Evolutionary conservation across 2,888 invertebrate species (phyloP).

Genomic region (Acanthosepion esculentum): DNA sequence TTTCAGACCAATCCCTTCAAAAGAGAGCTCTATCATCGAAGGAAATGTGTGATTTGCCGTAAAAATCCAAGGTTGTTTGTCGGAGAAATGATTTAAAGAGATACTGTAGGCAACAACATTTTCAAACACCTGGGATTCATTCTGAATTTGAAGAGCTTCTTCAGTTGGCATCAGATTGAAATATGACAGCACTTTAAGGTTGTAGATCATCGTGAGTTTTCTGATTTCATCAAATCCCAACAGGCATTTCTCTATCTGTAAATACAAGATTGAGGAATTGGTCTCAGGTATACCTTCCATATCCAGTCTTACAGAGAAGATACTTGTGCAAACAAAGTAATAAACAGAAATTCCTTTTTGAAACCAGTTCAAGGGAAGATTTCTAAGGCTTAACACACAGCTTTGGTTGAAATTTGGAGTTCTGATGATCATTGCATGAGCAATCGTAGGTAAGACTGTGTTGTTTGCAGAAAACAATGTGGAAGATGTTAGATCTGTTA

Average conservation of each 20-base stretch:
- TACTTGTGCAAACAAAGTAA: not conserved
- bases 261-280: not conserved
- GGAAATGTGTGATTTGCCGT: not conserved
- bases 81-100: not conserved
- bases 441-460: not conserved
- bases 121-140: not conserved
- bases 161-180: not conserved
- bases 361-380: not conserved
- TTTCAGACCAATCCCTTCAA: not conserved
- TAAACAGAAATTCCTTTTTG: not conserved
- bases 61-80: not conserved
- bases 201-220: not conserved
- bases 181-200: conserved; percentile 2
- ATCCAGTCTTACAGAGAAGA: not conserved
- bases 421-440: not conserved
- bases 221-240: not conserved
- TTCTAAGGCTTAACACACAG: not conserved
- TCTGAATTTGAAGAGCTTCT: not conserved
- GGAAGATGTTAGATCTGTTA: not conserved
- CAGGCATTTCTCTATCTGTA: not conserved
- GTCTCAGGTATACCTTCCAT: not conserved
- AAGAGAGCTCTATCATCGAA: not conserved
- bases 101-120: conserved; percentile 25
- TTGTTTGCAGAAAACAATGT: not conserved
- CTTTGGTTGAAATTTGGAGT: not conserved